phyloP scores from a whole-genome alignment of 2,113 vertebrate genomes.

The Xiphorhynchus elegans region DNA sequence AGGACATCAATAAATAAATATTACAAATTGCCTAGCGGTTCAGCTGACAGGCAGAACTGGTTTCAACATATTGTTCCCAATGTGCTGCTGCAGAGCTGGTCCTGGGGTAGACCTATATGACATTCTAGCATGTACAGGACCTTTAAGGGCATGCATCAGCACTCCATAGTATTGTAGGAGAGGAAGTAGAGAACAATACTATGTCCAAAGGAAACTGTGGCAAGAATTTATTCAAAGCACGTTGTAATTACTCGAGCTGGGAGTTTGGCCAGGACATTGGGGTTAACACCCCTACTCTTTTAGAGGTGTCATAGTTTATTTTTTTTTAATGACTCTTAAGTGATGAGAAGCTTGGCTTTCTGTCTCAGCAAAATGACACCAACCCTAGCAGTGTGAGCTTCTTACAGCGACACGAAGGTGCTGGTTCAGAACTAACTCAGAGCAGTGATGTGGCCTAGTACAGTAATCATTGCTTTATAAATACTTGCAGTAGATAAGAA shows the following conservation, averaged over 20 bases:
- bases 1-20: conserved; percentile 52
- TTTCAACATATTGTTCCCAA: not conserved
- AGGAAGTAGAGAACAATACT: conserved; percentile 62
- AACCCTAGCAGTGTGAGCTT: not conserved
- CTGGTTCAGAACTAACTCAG: not conserved
- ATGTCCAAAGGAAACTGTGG: conserved; percentile 44
- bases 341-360: conserved; percentile 33
- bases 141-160: conserved; percentile 6
- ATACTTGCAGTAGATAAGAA: conserved; percentile 35
- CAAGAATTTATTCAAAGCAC: conserved; percentile 54
- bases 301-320: conserved; percentile 39
- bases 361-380: conserved; percentile 42
- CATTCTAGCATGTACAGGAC: not conserved
- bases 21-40: conserved; percentile 46
- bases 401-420: not conserved
- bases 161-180: not conserved
- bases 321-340: conserved; percentile 41
- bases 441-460: not conserved
- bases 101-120: not conserved
- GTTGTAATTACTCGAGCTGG: conserved; percentile 18
- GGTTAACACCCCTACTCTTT: conserved; percentile 55
- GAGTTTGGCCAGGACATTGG: conserved; percentile 45
- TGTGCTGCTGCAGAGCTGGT: not conserved
- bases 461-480: conserved; percentile 40
- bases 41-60: conserved; percentile 35